These are phyloP conservation scores for Esox masquinongy DNA, from an alignment of 2,797 vertebrate genomes.

Conservation along the genomic window DNA sequence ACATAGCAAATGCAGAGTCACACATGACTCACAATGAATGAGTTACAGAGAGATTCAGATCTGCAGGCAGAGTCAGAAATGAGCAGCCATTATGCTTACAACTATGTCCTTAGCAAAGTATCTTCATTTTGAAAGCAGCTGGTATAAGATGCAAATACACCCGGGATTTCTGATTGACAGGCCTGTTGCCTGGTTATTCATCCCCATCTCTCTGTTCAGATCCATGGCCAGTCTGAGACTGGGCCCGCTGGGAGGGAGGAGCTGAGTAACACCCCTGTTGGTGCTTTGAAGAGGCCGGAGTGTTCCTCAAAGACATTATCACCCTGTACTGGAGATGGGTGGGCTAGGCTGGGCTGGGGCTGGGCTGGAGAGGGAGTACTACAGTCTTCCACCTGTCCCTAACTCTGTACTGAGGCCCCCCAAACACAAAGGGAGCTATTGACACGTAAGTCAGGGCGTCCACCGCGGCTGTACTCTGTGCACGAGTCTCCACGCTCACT, in stretches of 20 bases:
- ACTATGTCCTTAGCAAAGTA: not conserved
- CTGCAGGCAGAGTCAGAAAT: not conserved
- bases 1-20: not conserved
- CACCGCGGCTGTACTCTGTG: constrained; percentile 53
- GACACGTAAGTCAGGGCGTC: constrained; percentile 52
- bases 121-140: not conserved
- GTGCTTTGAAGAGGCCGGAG: constrained; percentile 7
- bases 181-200: constrained; percentile 32
- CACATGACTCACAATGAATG: not conserved
- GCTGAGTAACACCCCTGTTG: constrained; percentile 13
- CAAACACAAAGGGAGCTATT: constrained; percentile 67
- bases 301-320: constrained; percentile 48
- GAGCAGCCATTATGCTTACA: not conserved
- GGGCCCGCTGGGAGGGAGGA: constrained; percentile 32
- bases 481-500: constrained; percentile 49
- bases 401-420: constrained; percentile 44
- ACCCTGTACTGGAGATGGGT: constrained; percentile 4
- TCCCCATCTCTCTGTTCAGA: constrained; percentile 29
- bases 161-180: not conserved
- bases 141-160: constrained; percentile 3
- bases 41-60: not conserved
- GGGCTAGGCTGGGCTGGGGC: constrained; percentile 23
- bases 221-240: constrained; percentile 46
- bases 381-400: constrained; percentile 64
- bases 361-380: constrained; percentile 33